Percentiles rank a stretch among this genome's conserved stretches.
Evolutionary conservation across 2,113 vertebrate species (phyloP).

Genomic region (Irena cyanogastra): DNA sequence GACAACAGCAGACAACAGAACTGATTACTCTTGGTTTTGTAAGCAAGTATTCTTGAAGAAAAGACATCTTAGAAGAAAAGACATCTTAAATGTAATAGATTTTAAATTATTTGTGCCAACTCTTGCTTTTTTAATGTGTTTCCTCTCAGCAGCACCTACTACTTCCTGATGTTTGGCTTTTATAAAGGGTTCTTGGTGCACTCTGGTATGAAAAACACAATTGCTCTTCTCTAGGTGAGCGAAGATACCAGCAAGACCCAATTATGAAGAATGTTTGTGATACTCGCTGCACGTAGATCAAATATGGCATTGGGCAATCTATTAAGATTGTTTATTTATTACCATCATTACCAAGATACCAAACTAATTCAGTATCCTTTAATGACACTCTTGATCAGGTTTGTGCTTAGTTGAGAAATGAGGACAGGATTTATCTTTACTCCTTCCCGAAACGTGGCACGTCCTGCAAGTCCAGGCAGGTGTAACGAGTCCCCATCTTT

Average conservation of each 20-base stretch:
- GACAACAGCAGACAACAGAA: background rate
- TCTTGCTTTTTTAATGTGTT: background rate
- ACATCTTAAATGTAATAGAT: background rate
- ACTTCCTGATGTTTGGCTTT: background rate
- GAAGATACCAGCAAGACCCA: background rate
- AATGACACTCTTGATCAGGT: background rate
- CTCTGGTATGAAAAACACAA: background rate
- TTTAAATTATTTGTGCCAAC: background rate
- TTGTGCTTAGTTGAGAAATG: background rate
- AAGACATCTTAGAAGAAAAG: background rate
- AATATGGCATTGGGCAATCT: background rate
- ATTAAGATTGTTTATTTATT: background rate
- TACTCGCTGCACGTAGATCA: background rate
- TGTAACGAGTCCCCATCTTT: background rate
- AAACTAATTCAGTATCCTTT: background rate
- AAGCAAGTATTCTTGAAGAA: background rate
- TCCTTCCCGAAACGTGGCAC: background rate
- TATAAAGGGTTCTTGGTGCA: background rate
- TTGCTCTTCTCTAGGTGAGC: background rate
- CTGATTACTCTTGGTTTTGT: background rate
- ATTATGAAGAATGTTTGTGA: background rate
- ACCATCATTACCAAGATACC: background rate
- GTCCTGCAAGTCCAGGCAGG: background rate
- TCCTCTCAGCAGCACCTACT: background rate
- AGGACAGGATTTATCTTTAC: background rate